Evolutionary conservation across 2,113 vertebrate species (phyloP).

Genomic region (Pomatostomus ruficeps): DNA sequence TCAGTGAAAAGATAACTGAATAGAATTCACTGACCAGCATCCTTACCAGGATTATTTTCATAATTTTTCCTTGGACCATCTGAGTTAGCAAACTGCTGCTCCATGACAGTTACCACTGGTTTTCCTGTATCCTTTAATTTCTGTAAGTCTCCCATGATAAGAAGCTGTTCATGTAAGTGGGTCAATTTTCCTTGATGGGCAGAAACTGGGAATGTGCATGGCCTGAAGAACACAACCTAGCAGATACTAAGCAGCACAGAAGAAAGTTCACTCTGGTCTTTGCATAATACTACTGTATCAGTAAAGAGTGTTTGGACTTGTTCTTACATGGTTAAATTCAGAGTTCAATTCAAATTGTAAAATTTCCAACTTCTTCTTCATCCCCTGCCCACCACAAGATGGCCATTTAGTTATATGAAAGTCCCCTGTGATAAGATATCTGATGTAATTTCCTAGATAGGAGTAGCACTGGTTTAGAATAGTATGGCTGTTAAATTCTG

Average conservation of each 20-base stretch:
- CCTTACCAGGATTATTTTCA: neutral
- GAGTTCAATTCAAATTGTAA: neutral
- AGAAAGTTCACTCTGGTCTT: neutral
- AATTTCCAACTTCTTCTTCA: neutral
- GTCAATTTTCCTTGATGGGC: neutral
- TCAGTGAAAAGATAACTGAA: neutral
- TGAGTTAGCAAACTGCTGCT: neutral
- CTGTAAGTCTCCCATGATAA: neutral
- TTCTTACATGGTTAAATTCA: neutral
- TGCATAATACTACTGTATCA: neutral
- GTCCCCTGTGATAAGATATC: neutral
- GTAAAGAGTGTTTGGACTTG: neutral
- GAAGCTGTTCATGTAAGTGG: neutral
- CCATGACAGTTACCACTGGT: neutral
- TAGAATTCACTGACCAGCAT: neutral
- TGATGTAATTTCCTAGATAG: neutral
- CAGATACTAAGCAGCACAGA: neutral
- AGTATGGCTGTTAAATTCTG: neutral
- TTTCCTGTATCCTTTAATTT: neutral
- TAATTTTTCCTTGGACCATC: neutral
- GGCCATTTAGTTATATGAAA: neutral
- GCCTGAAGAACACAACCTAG: neutral
- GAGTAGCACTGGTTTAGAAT: neutral
- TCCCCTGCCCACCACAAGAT: rapidly evolving
- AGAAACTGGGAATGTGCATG: neutral